Evolutionary conservation across 2,113 vertebrate species (phyloP).

Genomic region (Xerus inauris): DNA sequence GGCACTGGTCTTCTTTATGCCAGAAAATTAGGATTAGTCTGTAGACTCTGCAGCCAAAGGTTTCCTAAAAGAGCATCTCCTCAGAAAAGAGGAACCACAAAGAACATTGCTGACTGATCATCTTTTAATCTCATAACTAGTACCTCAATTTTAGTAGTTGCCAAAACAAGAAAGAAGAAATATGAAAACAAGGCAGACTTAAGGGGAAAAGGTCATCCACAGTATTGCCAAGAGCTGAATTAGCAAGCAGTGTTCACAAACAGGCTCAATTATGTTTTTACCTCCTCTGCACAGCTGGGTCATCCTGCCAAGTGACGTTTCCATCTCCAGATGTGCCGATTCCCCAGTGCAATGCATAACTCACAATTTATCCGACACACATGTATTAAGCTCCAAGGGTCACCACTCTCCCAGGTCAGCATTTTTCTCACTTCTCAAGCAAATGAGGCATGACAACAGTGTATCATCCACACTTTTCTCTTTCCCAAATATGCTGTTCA

Average conservation of each 20-base stretch:
- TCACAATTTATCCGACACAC: conserved; percentile 43
- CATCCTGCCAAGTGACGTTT: conserved; percentile 38
- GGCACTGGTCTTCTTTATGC: accelerated
- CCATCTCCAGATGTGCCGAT: conserved; percentile 45
- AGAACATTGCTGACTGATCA: not conserved
- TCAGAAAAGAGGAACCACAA: not conserved
- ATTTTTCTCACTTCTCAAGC: conserved; percentile 71
- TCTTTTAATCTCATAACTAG: not conserved
- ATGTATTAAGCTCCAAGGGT: conserved; percentile 58
- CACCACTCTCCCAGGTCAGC: conserved; percentile 65
- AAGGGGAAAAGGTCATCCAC: conserved; percentile 48
- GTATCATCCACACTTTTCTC: not conserved
- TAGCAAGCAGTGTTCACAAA: conserved; percentile 45
- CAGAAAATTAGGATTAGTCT: not conserved
- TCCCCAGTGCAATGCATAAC: not conserved
- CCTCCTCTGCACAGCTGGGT: conserved; percentile 74
- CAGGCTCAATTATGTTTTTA: not conserved
- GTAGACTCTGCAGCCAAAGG: no score
- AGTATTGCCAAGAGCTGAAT: conserved; percentile 71
- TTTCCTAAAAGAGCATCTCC: not conserved
- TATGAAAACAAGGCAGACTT: not conserved
- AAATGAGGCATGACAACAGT: conserved; percentile 74
- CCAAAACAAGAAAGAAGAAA: conserved; percentile 49
- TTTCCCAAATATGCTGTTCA: not conserved
- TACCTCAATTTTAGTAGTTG: not conserved